Conservation (phyloP, 64 coral and sea anemone genomes). For the Platygyra sinensis region DNA sequence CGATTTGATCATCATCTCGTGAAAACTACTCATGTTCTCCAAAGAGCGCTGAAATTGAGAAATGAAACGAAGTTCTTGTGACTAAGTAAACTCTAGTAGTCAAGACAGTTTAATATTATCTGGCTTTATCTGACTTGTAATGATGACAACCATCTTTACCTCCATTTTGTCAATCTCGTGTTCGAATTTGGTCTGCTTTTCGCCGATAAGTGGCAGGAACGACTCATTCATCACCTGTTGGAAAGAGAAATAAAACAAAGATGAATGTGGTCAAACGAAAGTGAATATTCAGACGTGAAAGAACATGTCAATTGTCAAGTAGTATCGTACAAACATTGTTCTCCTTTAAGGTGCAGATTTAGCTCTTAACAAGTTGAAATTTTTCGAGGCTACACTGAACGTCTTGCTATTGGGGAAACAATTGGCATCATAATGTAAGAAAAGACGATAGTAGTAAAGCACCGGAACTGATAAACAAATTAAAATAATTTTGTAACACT, state of each 20-base stretch:
- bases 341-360: no score
- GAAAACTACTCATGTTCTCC: conserved; percentile 91
- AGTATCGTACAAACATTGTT: neutral
- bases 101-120: neutral
- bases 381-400: no score
- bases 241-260: neutral
- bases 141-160: conserved; percentile 19
- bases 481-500: neutral
- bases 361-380: no score
- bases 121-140: no score
- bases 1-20: conserved; percentile 89
- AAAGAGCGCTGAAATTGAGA: conserved; percentile 72
- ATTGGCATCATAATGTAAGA: no score
- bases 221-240: conserved; percentile 89
- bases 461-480: neutral
- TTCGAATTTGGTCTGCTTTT: conserved; percentile 96
- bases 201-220: conserved; percentile 90
- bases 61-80: neutral
- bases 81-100: neutral
- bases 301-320: neutral
- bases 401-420: no score
- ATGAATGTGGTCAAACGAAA: no score
- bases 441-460: no score
- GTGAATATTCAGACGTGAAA: neutral
- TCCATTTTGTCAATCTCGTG: conserved; percentile 96